These are phyloP conservation scores for Lordiphosa andalusiaca DNA, from an alignment of 2,888 invertebrate genomes.

Conservation along the genomic window DNA sequence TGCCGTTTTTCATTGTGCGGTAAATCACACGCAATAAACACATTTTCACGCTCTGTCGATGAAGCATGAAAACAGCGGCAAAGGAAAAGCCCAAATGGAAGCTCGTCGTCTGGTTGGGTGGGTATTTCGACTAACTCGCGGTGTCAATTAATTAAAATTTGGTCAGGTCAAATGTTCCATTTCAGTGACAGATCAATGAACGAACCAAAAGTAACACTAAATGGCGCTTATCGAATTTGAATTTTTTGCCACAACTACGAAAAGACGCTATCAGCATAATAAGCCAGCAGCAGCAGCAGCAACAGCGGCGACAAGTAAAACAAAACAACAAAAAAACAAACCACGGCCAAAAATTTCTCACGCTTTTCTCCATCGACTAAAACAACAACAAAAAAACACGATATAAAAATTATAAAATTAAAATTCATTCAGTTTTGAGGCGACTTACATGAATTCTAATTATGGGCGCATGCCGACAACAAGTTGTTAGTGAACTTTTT, in stretches of 20 bases:
- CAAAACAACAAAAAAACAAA: constrained; percentile 38
- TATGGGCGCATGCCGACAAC: constrained; percentile 13
- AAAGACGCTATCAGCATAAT: constrained; percentile 11
- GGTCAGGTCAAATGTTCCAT: too few relatives aligned
- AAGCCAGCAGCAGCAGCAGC: constrained; percentile 10
- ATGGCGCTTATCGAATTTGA: constrained; percentile 15
- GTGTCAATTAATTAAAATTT: too few relatives aligned
- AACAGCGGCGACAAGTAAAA: constrained; percentile 45
- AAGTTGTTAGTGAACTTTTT: constrained; percentile 5
- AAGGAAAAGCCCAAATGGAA: too few relatives aligned
- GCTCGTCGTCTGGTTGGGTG: too few relatives aligned
- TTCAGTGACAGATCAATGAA: too few relatives aligned
- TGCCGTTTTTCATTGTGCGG: constrained; percentile 20
- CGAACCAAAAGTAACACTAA: background rate
- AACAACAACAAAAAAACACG: constrained; percentile 22
- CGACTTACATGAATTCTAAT: constrained; percentile 18
- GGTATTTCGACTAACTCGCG: too few relatives aligned
- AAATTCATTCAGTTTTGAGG: constrained; percentile 11
- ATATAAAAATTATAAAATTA: constrained; percentile 18
- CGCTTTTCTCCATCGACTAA: constrained; percentile 64
- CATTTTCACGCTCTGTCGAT: constrained; percentile 73
- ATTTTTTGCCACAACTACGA: constrained; percentile 2
- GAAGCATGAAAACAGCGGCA: constrained; percentile 48
- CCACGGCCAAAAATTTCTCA: constrained; percentile 75
- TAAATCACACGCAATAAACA: constrained; percentile 23